Conservation (phyloP, 1,140 invertebrate genomes). For the Drosophila sulfurigaster region DNA sequence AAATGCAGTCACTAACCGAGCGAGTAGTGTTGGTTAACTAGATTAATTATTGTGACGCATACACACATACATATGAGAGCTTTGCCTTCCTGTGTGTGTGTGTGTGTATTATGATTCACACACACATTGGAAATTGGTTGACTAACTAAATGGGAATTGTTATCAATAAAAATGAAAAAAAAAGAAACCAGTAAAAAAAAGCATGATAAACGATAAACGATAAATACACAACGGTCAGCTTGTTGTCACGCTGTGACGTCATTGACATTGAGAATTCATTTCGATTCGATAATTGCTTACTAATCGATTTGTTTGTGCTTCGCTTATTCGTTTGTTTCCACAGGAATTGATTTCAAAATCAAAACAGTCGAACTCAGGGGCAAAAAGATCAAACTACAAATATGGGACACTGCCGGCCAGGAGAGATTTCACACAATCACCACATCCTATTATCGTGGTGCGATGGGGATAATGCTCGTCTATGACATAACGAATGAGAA, state of each 20-base stretch:
- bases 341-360: conserved; percentile 99
- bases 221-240: background rate
- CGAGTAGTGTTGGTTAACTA: conserved; percentile 39
- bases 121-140: conserved; percentile 12
- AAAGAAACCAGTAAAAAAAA: background rate
- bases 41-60: conserved; percentile 60
- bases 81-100: conserved; percentile 1
- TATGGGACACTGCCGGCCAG: conserved; percentile 96
- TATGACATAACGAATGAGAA: conserved; percentile 99
- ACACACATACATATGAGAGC: conserved; percentile 14
- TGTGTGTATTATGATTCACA: conserved; percentile 38
- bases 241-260: conserved; percentile 48
- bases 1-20: conserved; percentile 20
- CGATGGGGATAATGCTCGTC: conserved; percentile 99
- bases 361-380: conserved; percentile 98
- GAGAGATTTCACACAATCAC: conserved; percentile 98
- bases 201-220: conserved; percentile 15
- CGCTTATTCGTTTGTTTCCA: conserved; percentile 11
- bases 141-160: conserved; percentile 20
- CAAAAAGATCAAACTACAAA: conserved; percentile 99
- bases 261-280: conserved; percentile 24
- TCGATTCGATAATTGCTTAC: background rate
- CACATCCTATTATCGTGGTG: conserved; percentile 98
- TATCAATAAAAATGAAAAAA: conserved; percentile 7
- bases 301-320: conserved; percentile 28